Base-by-base conservation (phyloP, 2,797 vertebrate genomes). In the Hypotaenidia philippensis region DNA sequence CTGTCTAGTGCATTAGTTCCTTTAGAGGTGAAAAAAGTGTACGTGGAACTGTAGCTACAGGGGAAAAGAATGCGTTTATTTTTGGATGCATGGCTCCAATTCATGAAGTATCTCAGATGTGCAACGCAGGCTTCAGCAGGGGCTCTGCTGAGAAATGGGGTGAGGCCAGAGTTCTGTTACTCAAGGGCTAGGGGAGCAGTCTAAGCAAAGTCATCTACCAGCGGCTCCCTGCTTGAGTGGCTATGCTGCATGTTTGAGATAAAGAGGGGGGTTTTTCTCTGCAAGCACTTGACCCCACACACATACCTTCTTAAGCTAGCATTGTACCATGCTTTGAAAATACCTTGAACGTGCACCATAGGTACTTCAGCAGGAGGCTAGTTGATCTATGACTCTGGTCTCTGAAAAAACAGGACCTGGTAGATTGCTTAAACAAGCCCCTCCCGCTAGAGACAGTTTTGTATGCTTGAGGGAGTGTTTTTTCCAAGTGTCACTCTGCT, bases 341-440 rank as follows among this genome's bases (percentile, higher is more conserved):
- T 21, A 27, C 5, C 2, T 20, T 18, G 1, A 55, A 36, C 0
- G 0, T 14, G 27, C 13, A 66, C 11, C 47, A 12, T 1, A 13
- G 10, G 23, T n/a, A 23, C 16, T 34, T 3, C 8, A 17, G 11
- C 19, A 40, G 21, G 3, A 10, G 4, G 4, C 29, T 76, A 8
- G 15, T 27, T 36, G 1, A 17, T 56, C 12, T 59, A 4, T 11
- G 40, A 11, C 4, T 16, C 8, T 27, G 11, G 26, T 16, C 74
- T 81, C 61, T 27, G 34, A 19, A 81, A 50, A 61, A 27, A 13
- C 16, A 26, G 12, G 1, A 16, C 16, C 32, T 36, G 4, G 3
- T 1, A 21, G 11, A 11, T 72, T 31, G 31, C 31, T 52, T 57
- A 1, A 45, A 49, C 26, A 68, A 72, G 61, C 5, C 4, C 7